phyloP scores from a whole-genome alignment of 2,797 vertebrate genomes.

The Simalia tracyae region DNA sequence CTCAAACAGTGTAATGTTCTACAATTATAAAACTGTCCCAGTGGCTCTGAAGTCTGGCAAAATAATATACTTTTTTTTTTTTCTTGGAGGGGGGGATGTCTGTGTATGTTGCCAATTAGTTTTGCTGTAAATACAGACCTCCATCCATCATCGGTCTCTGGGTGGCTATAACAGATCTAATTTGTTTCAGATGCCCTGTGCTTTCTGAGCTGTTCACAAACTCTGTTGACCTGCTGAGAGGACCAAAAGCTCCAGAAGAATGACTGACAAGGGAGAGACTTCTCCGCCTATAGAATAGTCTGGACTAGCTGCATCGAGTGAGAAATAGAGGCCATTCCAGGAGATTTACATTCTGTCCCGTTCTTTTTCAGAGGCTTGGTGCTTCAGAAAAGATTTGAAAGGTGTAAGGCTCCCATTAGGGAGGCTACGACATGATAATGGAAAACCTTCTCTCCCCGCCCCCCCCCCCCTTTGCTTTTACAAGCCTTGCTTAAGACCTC shows the following conservation, averaged over 20 bases:
- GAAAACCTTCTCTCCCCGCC: slow-evolving; percentile 64
- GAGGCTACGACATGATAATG: slow-evolving; percentile 69
- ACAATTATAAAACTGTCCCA: slow-evolving; percentile 68
- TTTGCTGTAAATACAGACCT: slow-evolving; percentile 95
- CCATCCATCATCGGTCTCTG: slow-evolving; percentile 98
- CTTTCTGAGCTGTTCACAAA: slow-evolving; percentile 81
- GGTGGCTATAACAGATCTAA: slow-evolving; percentile 95
- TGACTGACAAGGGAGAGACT: slow-evolving; percentile 75
- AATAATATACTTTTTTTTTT: slow-evolving; percentile 79
- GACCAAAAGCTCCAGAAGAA: slow-evolving; percentile 72
- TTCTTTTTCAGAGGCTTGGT: slow-evolving; percentile 65
- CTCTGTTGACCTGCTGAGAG: slow-evolving; percentile 85
- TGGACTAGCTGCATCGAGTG: slow-evolving; percentile 42
- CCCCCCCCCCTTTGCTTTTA: slow-evolving; percentile 77
- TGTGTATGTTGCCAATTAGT: slow-evolving; percentile 99
- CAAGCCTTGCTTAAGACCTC: slow-evolving; percentile 78
- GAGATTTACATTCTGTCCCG: slow-evolving; percentile 34
- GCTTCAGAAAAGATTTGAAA: slow-evolving; percentile 60
- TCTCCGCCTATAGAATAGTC: slow-evolving; percentile 54
- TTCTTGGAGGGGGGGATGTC: slow-evolving; percentile 64
- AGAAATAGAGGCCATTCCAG: slow-evolving; percentile 49
- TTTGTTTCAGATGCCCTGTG: slow-evolving; percentile 93
- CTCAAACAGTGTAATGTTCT: slow-evolving; percentile 79
- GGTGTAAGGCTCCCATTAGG: slow-evolving; percentile 54
- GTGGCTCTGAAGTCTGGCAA: slow-evolving; percentile 80